Base-by-base conservation (phyloP, 1,140 invertebrate species). In the Lysiphlebus fabarum region DNA sequence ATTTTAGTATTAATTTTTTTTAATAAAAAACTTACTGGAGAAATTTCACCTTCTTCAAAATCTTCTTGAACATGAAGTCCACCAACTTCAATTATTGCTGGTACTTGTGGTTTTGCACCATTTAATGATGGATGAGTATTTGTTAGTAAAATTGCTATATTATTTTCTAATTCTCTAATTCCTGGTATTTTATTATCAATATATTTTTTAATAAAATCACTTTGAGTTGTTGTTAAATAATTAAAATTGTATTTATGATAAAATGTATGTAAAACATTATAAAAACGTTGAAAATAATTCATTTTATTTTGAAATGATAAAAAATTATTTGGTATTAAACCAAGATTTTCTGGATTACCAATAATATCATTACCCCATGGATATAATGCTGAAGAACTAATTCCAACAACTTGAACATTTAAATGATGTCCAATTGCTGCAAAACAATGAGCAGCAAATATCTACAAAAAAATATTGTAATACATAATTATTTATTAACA, bases 301-400 rank as follows among this genome's bases (percentile, higher is more conserved):
- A 87, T 84, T 6, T 73, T 65, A 51, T 84, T 75, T 0, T 78
- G 72, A 38, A 79, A 82, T 1, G 74, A 67, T 9, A 84, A 66
- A 65, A 87, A 77, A 53, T 82, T 84, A 17, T 82, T 81, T 0
- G 87, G 83, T 33, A 85, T 78, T 61, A 84, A 82, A 0, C 85
- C 81, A 0, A 84, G 74, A 34, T 82, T 84, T 33, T 86, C 82
- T 0, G 86, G 84, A 67, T 86, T 86, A 1, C 79, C 85, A 33
- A 87, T 74, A 58, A 84, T 78, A 6, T 83, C 82, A 53, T 85
- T 82, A 4, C 82, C 72, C 85, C 85, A 87, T 0, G 85, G 85
- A 57, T 86, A 80, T 1, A 84, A 75, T 4, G 82, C 80, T 40
- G 82, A 80, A 2, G 85, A 83, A 49, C 82, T 79, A 0, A 85